Evolutionary conservation across 2,888 invertebrate genomes (phyloP).

Genomic region (Ectemnius continuus): DNA sequence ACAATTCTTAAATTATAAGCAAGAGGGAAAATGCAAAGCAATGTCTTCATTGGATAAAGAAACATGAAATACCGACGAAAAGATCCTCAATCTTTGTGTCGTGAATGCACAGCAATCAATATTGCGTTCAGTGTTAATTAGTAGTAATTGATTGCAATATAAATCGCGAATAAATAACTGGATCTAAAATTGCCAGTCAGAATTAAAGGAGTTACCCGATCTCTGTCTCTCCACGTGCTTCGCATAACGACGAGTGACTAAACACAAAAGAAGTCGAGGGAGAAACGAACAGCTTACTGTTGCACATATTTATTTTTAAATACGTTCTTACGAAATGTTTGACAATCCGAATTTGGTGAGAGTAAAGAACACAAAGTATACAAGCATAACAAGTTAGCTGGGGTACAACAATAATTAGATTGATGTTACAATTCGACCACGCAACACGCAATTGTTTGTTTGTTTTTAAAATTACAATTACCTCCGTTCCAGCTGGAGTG

Average conservation of each 20-base stretch:
- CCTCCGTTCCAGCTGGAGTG: too few species aligned
- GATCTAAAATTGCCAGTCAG: too few species aligned
- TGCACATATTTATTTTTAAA: constrained; percentile 45
- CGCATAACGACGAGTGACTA: constrained; percentile 52
- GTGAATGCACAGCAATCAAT: too few species aligned
- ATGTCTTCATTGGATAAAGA: neutral
- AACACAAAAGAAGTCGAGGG: constrained; percentile 25
- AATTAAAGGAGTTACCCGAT: constrained; percentile 55
- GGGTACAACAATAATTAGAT: too few species aligned
- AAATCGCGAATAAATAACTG: too few species aligned
- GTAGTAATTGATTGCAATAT: constrained; percentile 6
- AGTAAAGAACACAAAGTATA: too few species aligned
- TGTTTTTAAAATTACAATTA: too few species aligned
- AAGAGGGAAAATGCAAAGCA: neutral
- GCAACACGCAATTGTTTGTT: too few species aligned
- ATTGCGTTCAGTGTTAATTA: neutral
- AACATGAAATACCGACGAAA: too few species aligned
- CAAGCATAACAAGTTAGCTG: too few species aligned
- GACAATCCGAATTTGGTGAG: constrained; percentile 15
- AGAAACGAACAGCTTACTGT: constrained; percentile 18
- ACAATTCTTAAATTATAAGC: neutral
- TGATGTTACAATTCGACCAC: too few species aligned
- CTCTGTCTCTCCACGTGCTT: constrained; percentile 67
- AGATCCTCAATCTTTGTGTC: too few species aligned
- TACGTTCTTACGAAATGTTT: constrained; percentile 45